Conservation (phyloP, 2,888 invertebrate species). For the Anthoptus insignis region DNA sequence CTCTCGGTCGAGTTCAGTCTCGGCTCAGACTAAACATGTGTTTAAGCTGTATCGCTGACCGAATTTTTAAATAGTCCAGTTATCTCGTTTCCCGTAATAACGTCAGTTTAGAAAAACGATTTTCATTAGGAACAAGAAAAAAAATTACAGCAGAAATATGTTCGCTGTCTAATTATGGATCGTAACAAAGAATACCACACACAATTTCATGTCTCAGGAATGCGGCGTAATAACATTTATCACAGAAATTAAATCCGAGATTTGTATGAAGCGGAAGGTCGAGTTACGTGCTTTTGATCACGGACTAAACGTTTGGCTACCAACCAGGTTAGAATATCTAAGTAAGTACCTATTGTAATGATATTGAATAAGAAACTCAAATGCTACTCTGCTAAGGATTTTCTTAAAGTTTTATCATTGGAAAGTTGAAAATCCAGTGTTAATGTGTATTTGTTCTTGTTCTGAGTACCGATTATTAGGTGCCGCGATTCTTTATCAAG, state of each 20-base stretch:
- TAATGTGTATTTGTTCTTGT: no score
- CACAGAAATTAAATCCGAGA: constrained; percentile 44
- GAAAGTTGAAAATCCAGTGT: no score
- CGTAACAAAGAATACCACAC: constrained; percentile 22
- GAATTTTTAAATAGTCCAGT: no score
- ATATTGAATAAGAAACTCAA: constrained; percentile 3
- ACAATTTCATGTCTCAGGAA: constrained; percentile 27
- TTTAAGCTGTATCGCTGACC: no score
- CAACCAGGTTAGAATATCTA: constrained; percentile 21
- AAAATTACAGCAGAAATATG: constrained; percentile 9
- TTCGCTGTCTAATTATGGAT: constrained; percentile 28
- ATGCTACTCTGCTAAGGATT: not conserved
- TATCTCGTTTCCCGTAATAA: no score
- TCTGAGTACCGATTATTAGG: no score
- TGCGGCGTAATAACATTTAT: constrained; percentile 39
- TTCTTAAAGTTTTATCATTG: not conserved
- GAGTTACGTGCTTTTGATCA: constrained; percentile 18
- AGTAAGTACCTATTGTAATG: constrained; percentile 14
- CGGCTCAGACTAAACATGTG: no score
- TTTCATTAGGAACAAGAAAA: no score
- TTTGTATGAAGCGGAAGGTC: constrained; percentile 33
- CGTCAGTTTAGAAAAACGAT: no score
- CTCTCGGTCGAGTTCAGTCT: no score
- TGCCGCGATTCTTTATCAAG: no score
- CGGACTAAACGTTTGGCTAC: constrained; percentile 28